Conservation (phyloP, 1,140 invertebrate species). For the Ctenoplectra terminalis region DNA sequence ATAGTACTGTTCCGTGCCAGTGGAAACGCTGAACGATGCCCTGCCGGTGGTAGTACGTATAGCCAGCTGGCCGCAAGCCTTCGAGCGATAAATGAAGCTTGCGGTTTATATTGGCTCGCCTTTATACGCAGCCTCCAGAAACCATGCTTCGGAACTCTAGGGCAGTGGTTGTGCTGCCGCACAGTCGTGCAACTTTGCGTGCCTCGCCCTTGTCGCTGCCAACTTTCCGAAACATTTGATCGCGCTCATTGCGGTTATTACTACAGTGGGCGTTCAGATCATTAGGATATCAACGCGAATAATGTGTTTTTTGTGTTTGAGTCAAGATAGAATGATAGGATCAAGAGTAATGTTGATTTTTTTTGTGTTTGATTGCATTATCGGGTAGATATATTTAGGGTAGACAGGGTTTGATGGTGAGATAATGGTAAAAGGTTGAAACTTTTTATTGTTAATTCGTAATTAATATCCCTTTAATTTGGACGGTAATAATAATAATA, state of each 20-base stretch:
- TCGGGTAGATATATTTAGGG: too few relatives aligned
- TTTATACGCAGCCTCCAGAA: conserved; percentile 56
- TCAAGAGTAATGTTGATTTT: too few relatives aligned
- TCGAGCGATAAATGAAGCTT: conserved; percentile 66
- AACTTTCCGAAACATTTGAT: not conserved
- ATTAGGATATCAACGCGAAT: too few relatives aligned
- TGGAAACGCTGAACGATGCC: conserved; percentile 58
- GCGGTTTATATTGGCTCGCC: conserved; percentile 53
- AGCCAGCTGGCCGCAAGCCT: conserved; percentile 43
- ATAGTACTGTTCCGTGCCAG: conserved; percentile 32
- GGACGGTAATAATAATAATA: too few relatives aligned
- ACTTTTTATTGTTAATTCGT: too few relatives aligned
- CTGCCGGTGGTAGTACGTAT: not conserved
- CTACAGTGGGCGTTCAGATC: too few relatives aligned
- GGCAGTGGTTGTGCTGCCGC: not conserved
- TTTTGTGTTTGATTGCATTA: too few relatives aligned
- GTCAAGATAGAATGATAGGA: too few relatives aligned
- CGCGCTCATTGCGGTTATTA: not conserved
- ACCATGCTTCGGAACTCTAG: not conserved
- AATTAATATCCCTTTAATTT: too few relatives aligned
- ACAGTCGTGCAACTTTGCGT: not conserved
- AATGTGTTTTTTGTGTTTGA: too few relatives aligned
- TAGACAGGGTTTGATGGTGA: too few relatives aligned
- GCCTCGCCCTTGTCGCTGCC: not conserved
- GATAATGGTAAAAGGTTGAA: too few relatives aligned